Evolutionary conservation across 2,797 vertebrate species (phyloP), one percentile per base, ranked within the genome.

Genomic region (Rhynchotus rufescens): DNA sequence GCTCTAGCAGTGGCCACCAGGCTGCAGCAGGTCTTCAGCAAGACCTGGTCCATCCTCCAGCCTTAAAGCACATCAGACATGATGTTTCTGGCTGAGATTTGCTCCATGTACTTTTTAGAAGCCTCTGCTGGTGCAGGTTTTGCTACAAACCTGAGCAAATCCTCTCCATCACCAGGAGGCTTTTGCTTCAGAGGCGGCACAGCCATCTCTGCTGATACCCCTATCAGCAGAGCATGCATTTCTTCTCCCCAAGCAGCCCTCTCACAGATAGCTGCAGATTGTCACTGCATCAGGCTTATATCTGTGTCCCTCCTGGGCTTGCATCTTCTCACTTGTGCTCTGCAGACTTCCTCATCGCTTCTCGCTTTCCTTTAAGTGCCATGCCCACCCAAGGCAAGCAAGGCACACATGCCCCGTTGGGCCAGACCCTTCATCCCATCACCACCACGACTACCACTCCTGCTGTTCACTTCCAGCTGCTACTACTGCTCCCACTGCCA

Each of bases 181-280:
- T 80, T 92, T 49, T 68, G 22, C 40, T 61, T 49, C 66, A 32
- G 30, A 67, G 34, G 47, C 66, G 45, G 20, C 5, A 4, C 26
- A 78, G 4, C 10, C 34, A 59, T 72, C 66, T 17, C 74, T 68
- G 5, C 8, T 62, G 49, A 22, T 36, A 57, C 36, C 36, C 36
- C 36, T 36, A 36, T 36, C 36, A 36, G 2, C 30, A 21, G 34
- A 42, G 13, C 30, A 3, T 0, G 1, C 28, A 30, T 61, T 77
- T 45, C 69, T 45, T 66, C 36, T 25, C 61, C 61, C 59, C 49
- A 38, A 38, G 8, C 38, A 69, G 26, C 15, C 4, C 0, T 38
- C 32, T 7, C 51, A n/a, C 6, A 1, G 1, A 0, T 28, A 80
- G 16, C n/a, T 4, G 2, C 34, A 57, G 19, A 4, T 7, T 57